Base-by-base conservation (phyloP, 2,113 vertebrate species). In the Xyrauchen texanus region DNA sequence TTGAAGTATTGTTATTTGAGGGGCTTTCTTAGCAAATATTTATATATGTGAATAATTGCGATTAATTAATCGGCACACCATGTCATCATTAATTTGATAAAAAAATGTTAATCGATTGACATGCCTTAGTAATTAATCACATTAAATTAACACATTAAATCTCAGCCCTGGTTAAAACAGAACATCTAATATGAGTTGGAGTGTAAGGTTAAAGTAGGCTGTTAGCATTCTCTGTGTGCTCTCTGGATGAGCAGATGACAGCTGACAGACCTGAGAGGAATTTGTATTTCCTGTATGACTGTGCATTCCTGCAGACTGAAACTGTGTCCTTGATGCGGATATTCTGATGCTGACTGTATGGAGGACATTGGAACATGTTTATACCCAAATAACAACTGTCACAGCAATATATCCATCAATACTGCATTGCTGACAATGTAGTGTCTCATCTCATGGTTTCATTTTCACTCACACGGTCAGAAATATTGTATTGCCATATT, bases 261-360 rank as follows among this genome's bases (percentile, higher is more conserved):
- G 57, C 47, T 72, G n/a, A n/a, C n/a, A n/a, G 81, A 87, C 76
- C 83, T 85, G 49, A 44, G 64, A 84, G 78, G 70, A 86, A 86
- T 77, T 7, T 72, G 63, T 58, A 70, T 76, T 81, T 80, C 78
- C 64, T 71, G 15, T 60, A 45, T 77, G 55, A 66, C 8, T 61
- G 60, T 68, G 34, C 13, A 45, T 44, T 79, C 47, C 9, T 72
- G 21, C 21, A 34, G 21, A 34, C 21, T 34, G 3, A 34, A 34
- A 34, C 1, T 34, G 21, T 34, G 21, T 34, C 21, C 21, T 34
- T 34, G 21, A 34, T 34, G 49, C 15, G 12, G 47, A 66, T 45
- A 77, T 58, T n/a, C 62, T 81, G 75, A 78, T 53, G 53, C 80
- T 42, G 64, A 60, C 66, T 61, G 49, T 8, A 57, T 78, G 60